These are phyloP conservation scores for Microctenopoma lineatum DNA, from an alignment of 2,797 vertebrate species.

Conservation along the genomic window DNA sequence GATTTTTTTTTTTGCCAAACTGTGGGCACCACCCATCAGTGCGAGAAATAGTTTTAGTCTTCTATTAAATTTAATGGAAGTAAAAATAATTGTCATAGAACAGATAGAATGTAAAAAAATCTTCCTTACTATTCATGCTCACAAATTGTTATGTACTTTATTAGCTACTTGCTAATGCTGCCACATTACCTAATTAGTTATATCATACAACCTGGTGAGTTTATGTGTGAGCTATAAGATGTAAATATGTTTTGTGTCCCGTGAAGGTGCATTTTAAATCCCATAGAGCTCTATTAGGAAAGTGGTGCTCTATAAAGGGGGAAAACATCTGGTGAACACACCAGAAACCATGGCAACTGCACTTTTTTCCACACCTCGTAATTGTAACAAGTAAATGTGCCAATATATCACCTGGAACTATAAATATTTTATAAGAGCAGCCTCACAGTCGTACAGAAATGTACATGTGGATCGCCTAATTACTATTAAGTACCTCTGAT, in stretches of 20 bases:
- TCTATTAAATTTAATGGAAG: no score
- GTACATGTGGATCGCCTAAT: constrained; percentile 13
- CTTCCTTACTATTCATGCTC: no score
- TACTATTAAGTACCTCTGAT: constrained; percentile 29
- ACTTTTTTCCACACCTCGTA: constrained; percentile 31
- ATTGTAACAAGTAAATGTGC: constrained; percentile 43
- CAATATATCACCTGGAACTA: constrained; percentile 41
- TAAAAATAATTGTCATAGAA: no score
- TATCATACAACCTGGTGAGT: background rate
- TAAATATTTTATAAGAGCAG: constrained; percentile 58
- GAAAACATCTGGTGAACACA: constrained; percentile 53
- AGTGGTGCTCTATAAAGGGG: constrained; percentile 36
- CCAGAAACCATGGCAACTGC: constrained; percentile 49
- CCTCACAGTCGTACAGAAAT: constrained; percentile 7
- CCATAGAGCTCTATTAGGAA: constrained; percentile 41
- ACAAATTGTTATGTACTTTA: no score
- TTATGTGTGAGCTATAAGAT: constrained; percentile 15
- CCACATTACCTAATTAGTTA: no score
- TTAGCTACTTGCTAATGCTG: no score
- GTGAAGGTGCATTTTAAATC: constrained; percentile 29
- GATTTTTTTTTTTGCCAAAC: no score
- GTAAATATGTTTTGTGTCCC: constrained; percentile 9
- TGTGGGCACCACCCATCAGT: no score
- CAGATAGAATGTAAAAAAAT: no score
- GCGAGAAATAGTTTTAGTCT: no score